Conservation (phyloP, 2,113 vertebrate genomes). For the Oriolus oriolus region DNA sequence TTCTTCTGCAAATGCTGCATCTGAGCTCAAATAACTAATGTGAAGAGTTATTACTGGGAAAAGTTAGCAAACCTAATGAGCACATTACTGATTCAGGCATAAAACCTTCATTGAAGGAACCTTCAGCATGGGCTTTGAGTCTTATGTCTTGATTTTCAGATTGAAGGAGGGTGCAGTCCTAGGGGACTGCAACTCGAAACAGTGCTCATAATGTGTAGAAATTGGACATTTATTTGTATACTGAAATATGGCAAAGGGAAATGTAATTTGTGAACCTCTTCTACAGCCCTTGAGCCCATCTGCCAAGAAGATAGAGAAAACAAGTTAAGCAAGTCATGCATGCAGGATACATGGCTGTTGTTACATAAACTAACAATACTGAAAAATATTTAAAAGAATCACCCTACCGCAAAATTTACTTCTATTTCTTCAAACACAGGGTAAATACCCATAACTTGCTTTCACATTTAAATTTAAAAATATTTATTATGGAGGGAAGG, state of each 20-base stretch:
- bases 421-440: not conserved
- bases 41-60: not conserved
- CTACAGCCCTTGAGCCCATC: not conserved
- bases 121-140: not conserved
- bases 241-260: not conserved
- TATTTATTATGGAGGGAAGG: not conserved
- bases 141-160: not conserved
- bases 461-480: not conserved
- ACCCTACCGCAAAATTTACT: not conserved
- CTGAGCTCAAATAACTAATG: not conserved
- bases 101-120: not conserved
- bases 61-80: not conserved
- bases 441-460: not conserved
- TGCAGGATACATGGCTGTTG: not conserved
- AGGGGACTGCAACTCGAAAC: not conserved
- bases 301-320: not conserved
- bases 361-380: not conserved
- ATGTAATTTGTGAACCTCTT: not conserved
- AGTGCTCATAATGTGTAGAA: not conserved
- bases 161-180: not conserved
- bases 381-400: not conserved
- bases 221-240: not conserved
- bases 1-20: not conserved
- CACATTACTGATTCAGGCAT: not conserved
- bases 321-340: not conserved